These are phyloP conservation scores for Physocephala rufipes DNA, from an alignment of 2,888 invertebrate genomes.

Conservation along the genomic window DNA sequence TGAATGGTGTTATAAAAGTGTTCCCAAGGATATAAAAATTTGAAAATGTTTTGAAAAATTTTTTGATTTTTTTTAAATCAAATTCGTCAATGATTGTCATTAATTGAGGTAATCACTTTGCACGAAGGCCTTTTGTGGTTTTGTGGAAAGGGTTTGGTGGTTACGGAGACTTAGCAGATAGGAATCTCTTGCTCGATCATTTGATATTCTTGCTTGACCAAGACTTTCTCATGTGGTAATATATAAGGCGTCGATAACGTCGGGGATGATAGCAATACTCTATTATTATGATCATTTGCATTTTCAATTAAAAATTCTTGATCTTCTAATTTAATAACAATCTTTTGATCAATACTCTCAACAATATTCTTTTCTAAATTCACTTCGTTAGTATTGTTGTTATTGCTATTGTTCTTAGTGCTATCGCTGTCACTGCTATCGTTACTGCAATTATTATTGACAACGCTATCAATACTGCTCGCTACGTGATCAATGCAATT, in stretches of 20 bases:
- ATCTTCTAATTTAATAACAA: slow-evolving; percentile 4
- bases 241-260: slow-evolving; percentile 6
- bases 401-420: slow-evolving; percentile 37
- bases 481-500: slow-evolving; percentile 14
- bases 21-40: too few species aligned
- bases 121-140: neutral
- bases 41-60: too few species aligned
- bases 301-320: slow-evolving; percentile 2
- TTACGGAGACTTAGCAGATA: slow-evolving; percentile 45
- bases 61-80: too few species aligned
- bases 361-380: neutral
- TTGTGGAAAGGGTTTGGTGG: neutral
- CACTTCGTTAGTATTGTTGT: neutral
- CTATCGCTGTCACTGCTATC: slow-evolving; percentile 33
- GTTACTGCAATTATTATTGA: slow-evolving; percentile 30
- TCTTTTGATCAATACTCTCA: neutral
- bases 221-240: neutral
- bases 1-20: too few species aligned
- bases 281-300: slow-evolving; percentile 21
- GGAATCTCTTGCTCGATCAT: slow-evolving; percentile 55
- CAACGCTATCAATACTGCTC: slow-evolving; percentile 33
- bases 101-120: slow-evolving; percentile 11
- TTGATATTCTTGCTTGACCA: slow-evolving; percentile 44
- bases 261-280: slow-evolving; percentile 33
- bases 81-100: neutral